A percentile compares a stretch with the other conserved stretches of the same genome.
Conservation (phyloP, 2,113 vertebrate genomes). For the Scopus umbretta region DNA sequence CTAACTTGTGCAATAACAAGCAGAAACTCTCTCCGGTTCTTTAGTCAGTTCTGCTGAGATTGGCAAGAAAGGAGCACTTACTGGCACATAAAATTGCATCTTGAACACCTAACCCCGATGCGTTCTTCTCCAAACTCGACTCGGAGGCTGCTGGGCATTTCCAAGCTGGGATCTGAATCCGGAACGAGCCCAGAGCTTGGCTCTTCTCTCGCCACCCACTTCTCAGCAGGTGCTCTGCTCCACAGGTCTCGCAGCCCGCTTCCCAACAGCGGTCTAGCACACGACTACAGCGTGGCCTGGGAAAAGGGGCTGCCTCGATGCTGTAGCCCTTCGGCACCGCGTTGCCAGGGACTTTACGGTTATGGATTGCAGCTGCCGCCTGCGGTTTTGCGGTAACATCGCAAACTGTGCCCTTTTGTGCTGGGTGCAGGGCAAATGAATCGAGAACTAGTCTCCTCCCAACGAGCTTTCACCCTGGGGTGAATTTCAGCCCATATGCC, state of each 20-base stretch:
- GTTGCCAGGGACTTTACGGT: rapidly evolving
- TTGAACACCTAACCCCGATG: background rate
- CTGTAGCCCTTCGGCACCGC: background rate
- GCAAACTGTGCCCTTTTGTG: background rate
- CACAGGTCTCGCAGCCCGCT: background rate
- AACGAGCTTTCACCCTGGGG: background rate
- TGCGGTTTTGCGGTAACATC: too few relatives aligned
- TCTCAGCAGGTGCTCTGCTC: background rate
- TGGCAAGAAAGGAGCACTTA: background rate
- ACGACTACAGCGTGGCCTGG: rapidly evolving
- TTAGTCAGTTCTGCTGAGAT: background rate
- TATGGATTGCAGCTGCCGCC: background rate
- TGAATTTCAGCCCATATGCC: background rate
- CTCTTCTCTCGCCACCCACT: background rate
- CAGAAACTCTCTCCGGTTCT: background rate
- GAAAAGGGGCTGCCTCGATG: background rate
- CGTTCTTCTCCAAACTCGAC: background rate
- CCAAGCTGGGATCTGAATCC: background rate
- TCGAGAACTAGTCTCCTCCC: background rate
- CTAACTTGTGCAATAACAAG: background rate
- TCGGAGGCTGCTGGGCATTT: background rate
- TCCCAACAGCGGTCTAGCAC: rapidly evolving
- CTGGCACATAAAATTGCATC: rapidly evolving
- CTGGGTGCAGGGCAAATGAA: background rate
- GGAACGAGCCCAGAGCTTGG: background rate